phyloP scores from a whole-genome alignment of 2,797 vertebrate species.

The Lophotriccus pileatus region DNA sequence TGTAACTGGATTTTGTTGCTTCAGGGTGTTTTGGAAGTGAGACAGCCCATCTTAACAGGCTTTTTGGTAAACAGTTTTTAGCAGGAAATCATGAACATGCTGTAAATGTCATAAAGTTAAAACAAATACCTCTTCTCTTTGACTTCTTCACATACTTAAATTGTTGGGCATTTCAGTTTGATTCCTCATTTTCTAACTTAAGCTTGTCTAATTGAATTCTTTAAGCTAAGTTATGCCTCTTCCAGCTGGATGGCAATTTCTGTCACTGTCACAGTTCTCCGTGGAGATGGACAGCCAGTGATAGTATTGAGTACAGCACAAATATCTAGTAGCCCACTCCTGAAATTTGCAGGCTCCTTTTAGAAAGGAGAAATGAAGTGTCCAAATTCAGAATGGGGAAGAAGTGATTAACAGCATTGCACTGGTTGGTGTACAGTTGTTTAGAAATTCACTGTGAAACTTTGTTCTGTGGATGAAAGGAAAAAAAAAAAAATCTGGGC shows the following conservation, averaged over 20 bases:
- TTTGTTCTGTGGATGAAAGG: not conserved
- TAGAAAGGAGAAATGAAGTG: not conserved
- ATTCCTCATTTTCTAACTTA: not conserved
- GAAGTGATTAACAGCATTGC: not conserved
- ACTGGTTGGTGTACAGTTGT: not conserved
- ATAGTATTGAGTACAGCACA: not conserved
- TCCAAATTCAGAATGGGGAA: not conserved
- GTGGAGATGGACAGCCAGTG: not conserved
- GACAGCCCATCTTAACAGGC: not conserved
- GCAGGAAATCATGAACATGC: not conserved
- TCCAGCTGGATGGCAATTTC: not conserved
- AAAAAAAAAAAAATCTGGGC: not conserved
- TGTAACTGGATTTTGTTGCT: constrained; percentile 38
- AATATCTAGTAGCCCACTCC: not conserved
- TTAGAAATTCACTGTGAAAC: not conserved
- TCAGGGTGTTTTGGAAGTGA: constrained; percentile 43
- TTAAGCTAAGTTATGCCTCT: not conserved
- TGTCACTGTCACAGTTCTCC: not conserved
- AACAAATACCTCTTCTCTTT: not conserved
- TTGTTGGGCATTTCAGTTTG: not conserved
- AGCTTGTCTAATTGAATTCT: not conserved
- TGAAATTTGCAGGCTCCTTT: not conserved
- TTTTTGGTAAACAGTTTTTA: constrained; percentile 50
- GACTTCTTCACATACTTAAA: not conserved
- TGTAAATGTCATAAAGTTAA: not conserved